Conservation (phyloP, 1,140 invertebrate species). For the Apis cerana region DNA sequence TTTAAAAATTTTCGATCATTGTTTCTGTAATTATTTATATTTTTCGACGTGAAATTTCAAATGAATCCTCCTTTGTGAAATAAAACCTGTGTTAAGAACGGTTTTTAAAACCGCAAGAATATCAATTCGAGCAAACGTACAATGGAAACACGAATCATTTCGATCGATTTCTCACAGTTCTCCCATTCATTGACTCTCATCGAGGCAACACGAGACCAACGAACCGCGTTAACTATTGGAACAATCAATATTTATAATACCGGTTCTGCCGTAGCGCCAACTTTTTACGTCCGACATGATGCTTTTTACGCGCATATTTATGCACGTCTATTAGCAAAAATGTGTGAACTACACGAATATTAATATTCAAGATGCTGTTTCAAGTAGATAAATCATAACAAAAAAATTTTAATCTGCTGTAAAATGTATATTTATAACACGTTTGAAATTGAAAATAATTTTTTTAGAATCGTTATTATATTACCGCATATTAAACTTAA, state of each 20-base stretch:
- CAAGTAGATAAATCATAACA: not conserved
- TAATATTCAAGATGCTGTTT: no score
- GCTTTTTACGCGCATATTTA: conserved; percentile 36
- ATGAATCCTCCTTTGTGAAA: no score
- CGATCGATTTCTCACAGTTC: conserved; percentile 51
- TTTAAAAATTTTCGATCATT: no score
- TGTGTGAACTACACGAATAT: not conserved
- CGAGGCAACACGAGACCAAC: conserved; percentile 21
- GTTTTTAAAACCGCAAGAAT: not conserved
- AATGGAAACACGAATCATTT: conserved; percentile 35
- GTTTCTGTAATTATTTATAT: no score
- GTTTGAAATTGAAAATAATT: no score
- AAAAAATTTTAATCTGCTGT: not conserved
- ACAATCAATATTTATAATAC: conserved; percentile 45
- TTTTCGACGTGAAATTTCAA: no score
- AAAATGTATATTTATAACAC: not conserved
- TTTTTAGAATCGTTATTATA: no score
- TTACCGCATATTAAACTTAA: no score
- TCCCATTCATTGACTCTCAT: conserved; percentile 22
- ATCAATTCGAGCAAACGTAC: not conserved
- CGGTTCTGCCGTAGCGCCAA: not conserved
- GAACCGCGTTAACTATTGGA: conserved; percentile 10
- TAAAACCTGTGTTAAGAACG: not conserved
- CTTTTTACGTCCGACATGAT: not conserved
- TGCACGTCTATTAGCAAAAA: not conserved